Percentiles rank a stretch among this genome's conserved stretches.
Evolutionary conservation across 2,797 vertebrate species (phyloP).

Genomic region (Sebastiscus albofasciatus): DNA sequence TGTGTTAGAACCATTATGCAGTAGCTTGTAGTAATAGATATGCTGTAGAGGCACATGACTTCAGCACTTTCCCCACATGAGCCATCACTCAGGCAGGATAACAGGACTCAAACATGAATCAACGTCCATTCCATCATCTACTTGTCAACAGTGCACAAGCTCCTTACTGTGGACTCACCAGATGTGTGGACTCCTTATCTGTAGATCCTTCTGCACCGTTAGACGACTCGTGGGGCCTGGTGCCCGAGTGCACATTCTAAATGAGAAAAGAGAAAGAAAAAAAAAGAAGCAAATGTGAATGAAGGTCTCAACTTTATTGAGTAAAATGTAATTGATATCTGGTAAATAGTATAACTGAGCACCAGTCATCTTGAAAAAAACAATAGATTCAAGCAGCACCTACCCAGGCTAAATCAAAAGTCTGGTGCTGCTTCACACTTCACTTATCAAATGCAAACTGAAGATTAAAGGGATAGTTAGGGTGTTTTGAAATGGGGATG

Average conservation of each 20-base stretch:
- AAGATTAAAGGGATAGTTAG: no score
- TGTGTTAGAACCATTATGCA: not conserved
- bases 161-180: not conserved
- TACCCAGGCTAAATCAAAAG: not conserved
- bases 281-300: not conserved
- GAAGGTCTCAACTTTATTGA: not conserved
- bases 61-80: slow-evolving; percentile 1
- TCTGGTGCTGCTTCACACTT: not conserved
- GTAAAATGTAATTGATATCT: not conserved
- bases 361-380: not conserved
- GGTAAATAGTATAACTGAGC: not conserved
- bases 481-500: no score
- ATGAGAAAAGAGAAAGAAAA: not conserved
- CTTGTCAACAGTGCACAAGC: not conserved
- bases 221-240: not conserved
- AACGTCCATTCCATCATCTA: not conserved
- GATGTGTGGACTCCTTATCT: not conserved
- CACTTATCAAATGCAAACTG: not conserved
- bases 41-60: not conserved
- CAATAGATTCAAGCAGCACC: not conserved
- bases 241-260: slow-evolving; percentile 4
- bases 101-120: slow-evolving; percentile 2
- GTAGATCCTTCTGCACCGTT: slow-evolving; percentile 21
- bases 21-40: not conserved
- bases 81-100: slow-evolving; percentile 17